These are phyloP conservation scores for Platorchestia sp. DNA, from an alignment of 1,140 invertebrate species.

Conservation along the genomic window DNA sequence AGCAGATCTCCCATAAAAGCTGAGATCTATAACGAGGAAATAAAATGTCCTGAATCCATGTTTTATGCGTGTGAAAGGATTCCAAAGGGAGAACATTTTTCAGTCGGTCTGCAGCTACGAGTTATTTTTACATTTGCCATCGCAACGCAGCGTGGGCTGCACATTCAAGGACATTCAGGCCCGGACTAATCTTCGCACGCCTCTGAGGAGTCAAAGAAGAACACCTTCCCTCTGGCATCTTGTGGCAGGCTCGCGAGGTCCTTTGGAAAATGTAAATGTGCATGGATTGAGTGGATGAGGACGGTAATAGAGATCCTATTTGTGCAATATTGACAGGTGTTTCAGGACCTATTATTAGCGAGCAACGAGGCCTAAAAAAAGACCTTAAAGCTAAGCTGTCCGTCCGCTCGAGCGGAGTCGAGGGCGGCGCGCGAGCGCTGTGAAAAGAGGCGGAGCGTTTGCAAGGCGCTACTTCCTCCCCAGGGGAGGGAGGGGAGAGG, in stretches of 20 bases:
- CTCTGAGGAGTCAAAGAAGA: no score
- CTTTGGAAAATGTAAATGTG: neutral
- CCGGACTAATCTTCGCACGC: no score
- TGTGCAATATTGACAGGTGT: neutral
- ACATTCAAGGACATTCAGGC: neutral
- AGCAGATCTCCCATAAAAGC: neutral
- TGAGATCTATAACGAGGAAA: neutral
- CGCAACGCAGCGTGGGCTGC: neutral
- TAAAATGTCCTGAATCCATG: neutral
- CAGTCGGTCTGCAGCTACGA: neutral
- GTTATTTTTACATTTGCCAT: neutral
- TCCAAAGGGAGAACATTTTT: neutral
- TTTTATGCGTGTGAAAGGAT: neutral
- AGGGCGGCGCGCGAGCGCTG: neutral
- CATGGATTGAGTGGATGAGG: neutral
- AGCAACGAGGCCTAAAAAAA: neutral
- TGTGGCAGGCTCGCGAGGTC: neutral
- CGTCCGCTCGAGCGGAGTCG: neutral
- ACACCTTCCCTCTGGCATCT: neutral
- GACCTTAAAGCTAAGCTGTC: slow-evolving; percentile 22
- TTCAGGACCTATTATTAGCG: neutral
- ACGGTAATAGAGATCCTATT: neutral
- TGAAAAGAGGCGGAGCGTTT: neutral
- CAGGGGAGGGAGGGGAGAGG: neutral
- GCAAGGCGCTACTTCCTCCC: neutral